These are phyloP conservation scores for Baccha elongata DNA, from an alignment of 2,888 invertebrate species.

Conservation along the genomic window DNA sequence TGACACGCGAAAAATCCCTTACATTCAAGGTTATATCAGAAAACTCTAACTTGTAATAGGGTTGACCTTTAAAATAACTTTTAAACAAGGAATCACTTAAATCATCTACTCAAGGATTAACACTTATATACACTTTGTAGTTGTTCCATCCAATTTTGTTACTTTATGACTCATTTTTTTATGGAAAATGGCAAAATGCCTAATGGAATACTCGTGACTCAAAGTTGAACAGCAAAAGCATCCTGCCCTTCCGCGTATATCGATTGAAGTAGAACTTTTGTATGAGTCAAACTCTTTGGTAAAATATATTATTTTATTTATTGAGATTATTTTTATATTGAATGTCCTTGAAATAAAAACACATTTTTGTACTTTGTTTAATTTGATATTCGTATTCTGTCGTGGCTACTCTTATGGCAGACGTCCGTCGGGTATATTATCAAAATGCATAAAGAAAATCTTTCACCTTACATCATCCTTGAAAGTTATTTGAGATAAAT, in stretches of 20 bases:
- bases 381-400: no score
- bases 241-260: not conserved
- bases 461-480: not conserved
- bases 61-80: not conserved
- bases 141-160: not conserved
- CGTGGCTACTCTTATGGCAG: not conserved
- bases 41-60: no score
- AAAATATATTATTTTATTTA: not conserved
- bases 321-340: not conserved
- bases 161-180: not conserved
- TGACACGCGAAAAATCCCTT: no score
- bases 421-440: not conserved
- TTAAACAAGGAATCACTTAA: not conserved
- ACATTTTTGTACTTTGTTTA: no score
- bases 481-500: not conserved
- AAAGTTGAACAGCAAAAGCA: not conserved
- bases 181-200: not conserved
- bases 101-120: not conserved
- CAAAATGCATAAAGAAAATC: not conserved
- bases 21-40: no score
- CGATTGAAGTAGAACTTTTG: not conserved
- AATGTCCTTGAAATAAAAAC: conserved; percentile 2
- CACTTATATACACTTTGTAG: not conserved
- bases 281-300: not conserved
- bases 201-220: not conserved